These are phyloP conservation scores for Acrobasis repandana DNA, from an alignment of 2,888 invertebrate species.

Conservation along the genomic window DNA sequence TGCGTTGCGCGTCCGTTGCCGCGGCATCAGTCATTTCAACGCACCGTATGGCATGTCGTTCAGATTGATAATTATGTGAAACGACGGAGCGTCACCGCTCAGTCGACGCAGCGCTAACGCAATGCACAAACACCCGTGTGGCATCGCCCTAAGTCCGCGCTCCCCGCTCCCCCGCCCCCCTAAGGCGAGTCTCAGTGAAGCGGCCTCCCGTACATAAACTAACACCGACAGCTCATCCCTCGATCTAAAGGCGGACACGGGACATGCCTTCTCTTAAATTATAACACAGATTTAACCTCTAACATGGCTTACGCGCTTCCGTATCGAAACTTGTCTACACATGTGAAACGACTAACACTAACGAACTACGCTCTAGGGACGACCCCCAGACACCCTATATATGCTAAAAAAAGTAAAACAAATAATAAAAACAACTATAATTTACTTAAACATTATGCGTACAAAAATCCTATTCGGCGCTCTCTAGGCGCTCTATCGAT, in stretches of 20 bases:
- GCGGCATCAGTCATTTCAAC: too few species aligned
- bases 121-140: too few species aligned
- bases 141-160: too few species aligned
- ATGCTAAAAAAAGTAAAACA: conserved; percentile 65
- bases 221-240: conserved; percentile 7
- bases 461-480: conserved; percentile 73
- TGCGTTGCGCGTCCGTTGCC: too few species aligned
- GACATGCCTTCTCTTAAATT: conserved; percentile 49
- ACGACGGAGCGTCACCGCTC: too few species aligned
- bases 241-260: conserved; percentile 28
- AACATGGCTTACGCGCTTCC: conserved; percentile 60
- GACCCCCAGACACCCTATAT: conserved; percentile 53
- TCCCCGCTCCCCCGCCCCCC: too few species aligned
- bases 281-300: conserved; percentile 65
- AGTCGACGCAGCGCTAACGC: too few species aligned
- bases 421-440: conserved; percentile 80
- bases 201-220: too few species aligned
- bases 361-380: conserved; percentile 56
- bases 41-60: too few species aligned
- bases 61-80: too few species aligned
- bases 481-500: conserved; percentile 63
- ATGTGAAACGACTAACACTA: conserved; percentile 60
- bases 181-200: too few species aligned
- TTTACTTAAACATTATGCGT: conserved; percentile 81
- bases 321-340: conserved; percentile 56